phyloP scores from a whole-genome alignment of 2,113 vertebrate species.

The Accipiter cooperii region DNA sequence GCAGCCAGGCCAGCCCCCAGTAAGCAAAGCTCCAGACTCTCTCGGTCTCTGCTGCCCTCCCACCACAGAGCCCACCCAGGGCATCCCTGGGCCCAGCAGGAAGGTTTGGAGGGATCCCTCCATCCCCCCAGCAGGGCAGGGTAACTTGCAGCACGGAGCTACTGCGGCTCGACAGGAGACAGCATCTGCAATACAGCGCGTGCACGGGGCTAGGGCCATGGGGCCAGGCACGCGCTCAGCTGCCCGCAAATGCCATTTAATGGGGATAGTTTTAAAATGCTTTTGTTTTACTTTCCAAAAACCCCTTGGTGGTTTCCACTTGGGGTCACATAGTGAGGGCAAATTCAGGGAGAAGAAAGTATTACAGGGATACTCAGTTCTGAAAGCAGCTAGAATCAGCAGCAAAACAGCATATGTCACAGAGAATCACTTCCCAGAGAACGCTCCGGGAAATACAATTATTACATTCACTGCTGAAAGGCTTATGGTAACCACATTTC shows the following conservation, averaged over 20 bases:
- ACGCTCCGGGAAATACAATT: neutral
- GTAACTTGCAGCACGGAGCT: neutral
- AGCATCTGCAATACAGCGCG: neutral
- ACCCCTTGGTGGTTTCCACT: neutral
- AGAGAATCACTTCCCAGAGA: neutral
- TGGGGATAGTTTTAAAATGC: neutral
- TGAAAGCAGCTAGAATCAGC: neutral
- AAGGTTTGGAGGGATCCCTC: neutral
- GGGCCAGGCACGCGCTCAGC: accelerated
- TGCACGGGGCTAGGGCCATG: accelerated
- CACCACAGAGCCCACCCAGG: accelerated
- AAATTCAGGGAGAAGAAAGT: neutral
- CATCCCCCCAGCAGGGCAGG: neutral
- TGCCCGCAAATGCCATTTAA: neutral
- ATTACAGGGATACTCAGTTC: neutral
- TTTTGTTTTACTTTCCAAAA: neutral
- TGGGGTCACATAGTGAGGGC: neutral
- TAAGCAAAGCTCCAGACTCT: neutral
- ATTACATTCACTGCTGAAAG: neutral
- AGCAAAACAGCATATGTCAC: neutral
- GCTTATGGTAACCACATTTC: neutral
- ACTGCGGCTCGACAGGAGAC: accelerated
- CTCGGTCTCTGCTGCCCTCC: too few species aligned
- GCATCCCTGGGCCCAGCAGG: neutral
- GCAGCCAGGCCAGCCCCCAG: neutral